Base-by-base conservation (phyloP, 2,888 invertebrate genomes). In the Ctenicera cuprea region DNA sequence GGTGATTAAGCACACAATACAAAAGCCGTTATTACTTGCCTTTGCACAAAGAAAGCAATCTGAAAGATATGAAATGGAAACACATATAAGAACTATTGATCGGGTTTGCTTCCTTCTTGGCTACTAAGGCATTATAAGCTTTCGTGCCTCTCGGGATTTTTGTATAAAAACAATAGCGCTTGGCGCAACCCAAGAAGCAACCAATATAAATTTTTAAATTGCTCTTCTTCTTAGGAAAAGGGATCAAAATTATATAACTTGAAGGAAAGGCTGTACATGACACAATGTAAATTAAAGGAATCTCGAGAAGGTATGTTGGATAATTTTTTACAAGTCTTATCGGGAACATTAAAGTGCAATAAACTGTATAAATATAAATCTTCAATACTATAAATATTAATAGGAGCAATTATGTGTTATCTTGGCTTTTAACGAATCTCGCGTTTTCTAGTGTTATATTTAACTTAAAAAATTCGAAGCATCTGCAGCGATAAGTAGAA, bases 1-100 rank as follows among this genome's bases (percentile, higher is more conserved):
- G 65, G 65, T 67, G 67, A 67, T 67, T 67, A 67, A 67, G 57
- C 45, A 45, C 59, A 67, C 59, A 67, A 67, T 67, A 59, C 59
- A 59, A 48, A 43, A 16, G 67, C 59, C 59, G 43, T 67, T 67
- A 59, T 59, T 67, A 41, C 66, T n/a, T 30, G 54, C 37, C 43
- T 67, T 67, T 43, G 45, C 50, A 69, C 61, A 69, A 69, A 61
- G 69, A 69, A 69, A 69, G 59, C 69, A 69, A 64, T 63, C 63
- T 63, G 38, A 63, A 63, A 62, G 37, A 63, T 54, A 52, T 63
- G 54, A 70, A 70, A 70, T 70, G 71, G 64, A 71, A 71, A 50
- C 57, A 71, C 61, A 71, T 63, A 45, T 70, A 70, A 72, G 62
- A 61, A 66, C 54, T 69, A 71, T 72, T 43, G 72, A 72, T 72